Base-by-base conservation (phyloP, 2,888 invertebrate species). In the Aleiodes leptofemur region DNA sequence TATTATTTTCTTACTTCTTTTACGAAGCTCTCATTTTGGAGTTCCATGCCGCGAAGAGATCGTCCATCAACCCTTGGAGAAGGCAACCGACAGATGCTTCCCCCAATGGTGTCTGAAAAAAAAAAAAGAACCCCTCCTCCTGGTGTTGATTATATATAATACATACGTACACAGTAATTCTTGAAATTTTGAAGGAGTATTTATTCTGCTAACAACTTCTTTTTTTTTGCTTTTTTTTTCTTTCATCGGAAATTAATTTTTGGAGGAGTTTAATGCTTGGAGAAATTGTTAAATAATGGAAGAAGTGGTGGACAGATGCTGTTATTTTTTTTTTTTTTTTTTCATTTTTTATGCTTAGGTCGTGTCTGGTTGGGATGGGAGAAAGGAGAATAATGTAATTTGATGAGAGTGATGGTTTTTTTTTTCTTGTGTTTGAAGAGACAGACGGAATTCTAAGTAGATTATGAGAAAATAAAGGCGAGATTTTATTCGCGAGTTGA, bases 121-220 rank as follows among this genome's bases (percentile, higher is more conserved):
- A 56, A 34, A 34, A 34, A 34, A 23, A 23, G 23, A 23, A 23
- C 71, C 66, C 71, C 59, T 51, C 57, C 66, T 77, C 75, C 74
- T 74, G 75, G 76, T 77, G 80, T 78, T 80, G 78, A 83, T 82
- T 82, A 82, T 81, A 61, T 23, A 55, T 61, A 64, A 31, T 50
- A 51, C 50, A 53, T 43, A 43, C 82, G 79, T 82, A 82, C 78
- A 79, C 78, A 79, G 80, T 82, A 81, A 82, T 83, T 82, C 82
- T 77, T 38, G 11, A 64, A 64, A 48, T 14, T 16, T 64, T 48
- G 38, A 23, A 23, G 69, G 72, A 68, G 69, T 68, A 78, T 81
- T 82, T 81, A 78, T 80, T 80, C 78, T 70, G 69, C 72, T 43
- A n/a, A 56, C 43, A 16, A 14, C 5, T 56, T 16, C 55, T 55